These are phyloP conservation scores for Menura novaehollandiae DNA, from an alignment of 2,113 vertebrate species.

Conservation along the genomic window DNA sequence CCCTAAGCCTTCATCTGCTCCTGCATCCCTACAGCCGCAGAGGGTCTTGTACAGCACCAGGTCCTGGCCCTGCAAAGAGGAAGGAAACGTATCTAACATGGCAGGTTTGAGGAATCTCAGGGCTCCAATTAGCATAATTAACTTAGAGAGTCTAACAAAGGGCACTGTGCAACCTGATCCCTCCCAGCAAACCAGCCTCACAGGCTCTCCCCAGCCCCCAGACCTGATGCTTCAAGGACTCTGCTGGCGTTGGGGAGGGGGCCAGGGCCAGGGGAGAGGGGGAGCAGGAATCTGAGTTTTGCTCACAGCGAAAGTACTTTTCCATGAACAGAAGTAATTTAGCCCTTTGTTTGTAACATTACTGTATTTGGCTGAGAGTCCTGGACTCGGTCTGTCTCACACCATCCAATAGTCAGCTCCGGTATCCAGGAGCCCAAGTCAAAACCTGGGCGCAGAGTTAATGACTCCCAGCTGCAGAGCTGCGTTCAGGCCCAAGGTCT, in stretches of 20 bases:
- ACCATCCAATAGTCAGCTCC: not conserved
- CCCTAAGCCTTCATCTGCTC: not conserved
- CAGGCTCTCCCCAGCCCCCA: slow-evolving; percentile 41
- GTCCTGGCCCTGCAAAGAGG: not conserved
- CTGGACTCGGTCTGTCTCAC: not conserved
- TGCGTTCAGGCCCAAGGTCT: not conserved
- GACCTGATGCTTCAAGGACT: not conserved
- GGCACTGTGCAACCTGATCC: slow-evolving; percentile 69
- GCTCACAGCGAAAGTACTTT: not conserved
- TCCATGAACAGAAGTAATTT: slow-evolving; percentile 16
- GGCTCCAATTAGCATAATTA: slow-evolving; percentile 70
- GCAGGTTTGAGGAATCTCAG: slow-evolving; percentile 58
- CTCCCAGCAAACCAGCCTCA: slow-evolving; percentile 65
- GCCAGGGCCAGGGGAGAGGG: not conserved
- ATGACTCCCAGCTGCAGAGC: slow-evolving; percentile 11
- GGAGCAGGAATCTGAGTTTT: not conserved
- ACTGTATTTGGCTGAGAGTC: slow-evolving; percentile 1
- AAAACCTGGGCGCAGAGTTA: slow-evolving; percentile 13
- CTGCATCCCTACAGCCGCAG: not conserved
- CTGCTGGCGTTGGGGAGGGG: not conserved
- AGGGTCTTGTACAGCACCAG: not conserved
- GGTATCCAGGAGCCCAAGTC: slow-evolving; percentile 1
- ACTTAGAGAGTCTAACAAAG: slow-evolving; percentile 65
- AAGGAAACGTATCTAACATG: not conserved
- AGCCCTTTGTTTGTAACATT: slow-evolving; percentile 32